Conservation (phyloP, 2,888 invertebrate species). For the Dexiosoma caninum region DNA sequence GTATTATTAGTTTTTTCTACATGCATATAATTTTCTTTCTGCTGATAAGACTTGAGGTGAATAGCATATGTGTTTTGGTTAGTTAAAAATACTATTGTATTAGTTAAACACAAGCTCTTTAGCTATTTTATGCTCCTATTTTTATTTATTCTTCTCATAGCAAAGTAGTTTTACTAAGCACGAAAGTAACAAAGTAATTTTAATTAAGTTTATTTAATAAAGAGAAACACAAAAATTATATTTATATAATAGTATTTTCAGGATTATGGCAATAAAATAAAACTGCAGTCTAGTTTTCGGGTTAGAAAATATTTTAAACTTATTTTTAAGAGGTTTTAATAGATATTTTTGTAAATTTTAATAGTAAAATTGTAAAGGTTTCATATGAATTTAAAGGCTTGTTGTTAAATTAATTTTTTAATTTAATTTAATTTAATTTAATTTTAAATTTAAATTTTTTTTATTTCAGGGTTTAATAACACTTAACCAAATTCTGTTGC, state of each 20-base stretch:
- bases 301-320: not conserved
- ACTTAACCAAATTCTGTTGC: too few relatives aligned
- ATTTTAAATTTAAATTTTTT: too few relatives aligned
- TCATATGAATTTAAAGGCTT: too few relatives aligned
- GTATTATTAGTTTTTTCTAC: not conserved
- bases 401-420: too few relatives aligned
- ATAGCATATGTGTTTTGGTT: constrained; percentile 51
- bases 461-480: too few relatives aligned
- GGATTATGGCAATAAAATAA: not conserved
- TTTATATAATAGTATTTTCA: not conserved
- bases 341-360: too few relatives aligned
- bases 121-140: too few relatives aligned
- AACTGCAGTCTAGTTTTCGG: not conserved
- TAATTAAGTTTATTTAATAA: constrained; percentile 48
- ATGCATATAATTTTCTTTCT: too few relatives aligned
- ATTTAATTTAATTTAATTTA: too few relatives aligned
- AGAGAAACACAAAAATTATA: not conserved
- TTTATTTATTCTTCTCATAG: not conserved
- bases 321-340: not conserved
- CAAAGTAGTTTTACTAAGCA: constrained; percentile 9
- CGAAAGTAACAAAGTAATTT: constrained; percentile 33
- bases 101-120: constrained; percentile 14
- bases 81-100: constrained; percentile 24
- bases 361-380: too few relatives aligned
- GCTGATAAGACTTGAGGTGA: constrained; percentile 34